Conservation (phyloP, 2,888 invertebrate genomes). For the Ptychoptera albimana region DNA sequence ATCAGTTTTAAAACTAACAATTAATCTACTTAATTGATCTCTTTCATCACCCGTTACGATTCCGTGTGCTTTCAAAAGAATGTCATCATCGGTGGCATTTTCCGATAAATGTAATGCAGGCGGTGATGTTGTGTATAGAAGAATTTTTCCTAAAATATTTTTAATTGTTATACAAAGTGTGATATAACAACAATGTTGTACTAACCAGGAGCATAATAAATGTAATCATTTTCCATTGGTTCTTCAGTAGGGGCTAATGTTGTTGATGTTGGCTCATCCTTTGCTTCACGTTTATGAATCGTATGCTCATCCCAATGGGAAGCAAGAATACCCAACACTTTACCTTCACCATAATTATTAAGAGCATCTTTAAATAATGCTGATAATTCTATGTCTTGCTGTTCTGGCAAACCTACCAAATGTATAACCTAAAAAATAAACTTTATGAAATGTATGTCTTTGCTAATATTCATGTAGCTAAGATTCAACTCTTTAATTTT, state of each 20-base stretch:
- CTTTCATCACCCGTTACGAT: slow-evolving; percentile 19
- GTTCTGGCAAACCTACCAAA: slow-evolving; percentile 39
- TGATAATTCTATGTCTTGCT: slow-evolving; percentile 41
- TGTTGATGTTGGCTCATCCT: not conserved
- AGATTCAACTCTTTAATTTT: not conserved
- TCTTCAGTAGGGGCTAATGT: slow-evolving; percentile 20
- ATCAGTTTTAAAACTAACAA: slow-evolving; percentile 32
- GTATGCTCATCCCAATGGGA: slow-evolving; percentile 25
- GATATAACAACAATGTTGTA: slow-evolving; percentile 2
- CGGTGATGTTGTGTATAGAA: slow-evolving; percentile 37
- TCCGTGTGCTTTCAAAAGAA: slow-evolving; percentile 24
- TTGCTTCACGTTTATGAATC: slow-evolving; percentile 21
- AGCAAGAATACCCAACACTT: slow-evolving; percentile 41
- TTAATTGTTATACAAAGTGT: not conserved
- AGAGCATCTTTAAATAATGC: slow-evolving; percentile 39
- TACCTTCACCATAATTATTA: slow-evolving; percentile 39
- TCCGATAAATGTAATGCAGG: slow-evolving; percentile 26
- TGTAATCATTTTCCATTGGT: slow-evolving; percentile 30
- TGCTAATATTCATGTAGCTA: not conserved
- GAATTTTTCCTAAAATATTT: slow-evolving; percentile 29
- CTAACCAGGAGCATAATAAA: slow-evolving; percentile 37
- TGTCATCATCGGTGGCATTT: not conserved
- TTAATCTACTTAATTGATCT: slow-evolving; percentile 28
- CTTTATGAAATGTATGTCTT: not conserved
- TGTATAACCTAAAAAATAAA: slow-evolving; percentile 33